Conservation (phyloP, 2,797 vertebrate species). For the Phrynocephalus forsythii region DNA sequence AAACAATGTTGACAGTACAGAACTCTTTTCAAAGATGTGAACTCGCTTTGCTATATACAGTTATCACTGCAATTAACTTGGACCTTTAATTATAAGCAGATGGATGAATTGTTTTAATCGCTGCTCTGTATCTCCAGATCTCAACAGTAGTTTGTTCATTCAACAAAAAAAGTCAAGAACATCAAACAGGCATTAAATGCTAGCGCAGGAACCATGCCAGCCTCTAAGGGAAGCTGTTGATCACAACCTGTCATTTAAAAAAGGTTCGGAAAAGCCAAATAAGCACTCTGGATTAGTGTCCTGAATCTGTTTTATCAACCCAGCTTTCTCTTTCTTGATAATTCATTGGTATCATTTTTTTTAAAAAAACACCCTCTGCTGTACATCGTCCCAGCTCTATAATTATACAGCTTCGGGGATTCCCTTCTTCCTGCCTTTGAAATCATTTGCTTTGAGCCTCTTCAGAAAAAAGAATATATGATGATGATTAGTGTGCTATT, state of each 20-base stretch:
- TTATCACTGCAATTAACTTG: constrained; percentile 80
- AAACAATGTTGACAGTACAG: constrained; percentile 60
- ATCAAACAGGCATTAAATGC: constrained; percentile 84
- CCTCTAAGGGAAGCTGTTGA: constrained; percentile 84
- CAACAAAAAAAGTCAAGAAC: constrained; percentile 81
- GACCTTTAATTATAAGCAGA: constrained; percentile 86
- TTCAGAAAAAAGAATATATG: constrained; percentile 58
- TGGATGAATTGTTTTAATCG: constrained; percentile 86
- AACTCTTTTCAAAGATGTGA: constrained; percentile 74
- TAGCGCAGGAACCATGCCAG: constrained; percentile 80
- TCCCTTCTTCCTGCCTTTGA: constrained; percentile 81
- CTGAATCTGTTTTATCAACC: constrained; percentile 79
- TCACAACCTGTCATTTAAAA: constrained; percentile 86
- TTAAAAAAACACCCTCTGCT: constrained; percentile 68
- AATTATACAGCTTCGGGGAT: constrained; percentile 82
- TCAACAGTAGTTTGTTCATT: constrained; percentile 83
- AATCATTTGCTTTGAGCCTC: constrained; percentile 74
- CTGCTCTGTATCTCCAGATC: constrained; percentile 76
- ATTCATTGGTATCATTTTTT: constrained; percentile 81
- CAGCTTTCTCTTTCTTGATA: constrained; percentile 74
- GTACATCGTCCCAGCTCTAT: constrained; percentile 76
- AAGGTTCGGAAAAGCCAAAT: constrained; percentile 81
- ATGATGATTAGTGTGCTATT: constrained; percentile 65
- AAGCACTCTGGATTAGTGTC: constrained; percentile 81
- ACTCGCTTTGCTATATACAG: constrained; percentile 77